Conservation (phyloP, 2,113 vertebrate genomes). For the Cynopterus brachyotis region DNA sequence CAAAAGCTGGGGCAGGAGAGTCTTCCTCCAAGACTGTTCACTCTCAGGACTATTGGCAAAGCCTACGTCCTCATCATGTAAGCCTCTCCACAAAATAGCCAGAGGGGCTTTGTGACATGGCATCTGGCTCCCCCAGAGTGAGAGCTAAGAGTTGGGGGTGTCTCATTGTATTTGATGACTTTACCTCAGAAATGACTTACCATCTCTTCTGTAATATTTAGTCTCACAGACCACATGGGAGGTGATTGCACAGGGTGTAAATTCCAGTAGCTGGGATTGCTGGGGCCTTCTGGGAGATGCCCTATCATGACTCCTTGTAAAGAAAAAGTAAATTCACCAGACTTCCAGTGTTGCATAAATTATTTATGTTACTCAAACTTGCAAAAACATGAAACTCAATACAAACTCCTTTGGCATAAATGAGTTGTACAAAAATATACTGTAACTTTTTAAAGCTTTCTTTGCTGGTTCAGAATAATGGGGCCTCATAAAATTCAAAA, state of each 20-base stretch:
- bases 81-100: background rate
- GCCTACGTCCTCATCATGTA: background rate
- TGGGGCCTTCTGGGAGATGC: background rate
- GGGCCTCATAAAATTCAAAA: background rate
- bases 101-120: background rate
- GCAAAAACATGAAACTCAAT: background rate
- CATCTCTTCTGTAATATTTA: background rate
- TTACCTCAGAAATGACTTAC: background rate
- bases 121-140: background rate
- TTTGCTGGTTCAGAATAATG: slow-evolving; percentile 1
- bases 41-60: background rate
- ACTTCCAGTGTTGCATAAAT: background rate
- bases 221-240: background rate
- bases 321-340: background rate
- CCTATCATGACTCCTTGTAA: background rate
- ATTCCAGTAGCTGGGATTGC: background rate
- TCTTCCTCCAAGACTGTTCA: background rate
- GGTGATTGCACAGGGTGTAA: accelerated
- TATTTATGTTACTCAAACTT: background rate
- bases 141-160: too few species aligned
- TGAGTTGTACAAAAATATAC: background rate
- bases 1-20: too few species aligned
- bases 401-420: background rate
- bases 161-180: background rate
- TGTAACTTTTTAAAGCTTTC: slow-evolving; percentile 15